Base-by-base conservation (phyloP, 2,113 vertebrate genomes). In the Atractosteus spatula region DNA sequence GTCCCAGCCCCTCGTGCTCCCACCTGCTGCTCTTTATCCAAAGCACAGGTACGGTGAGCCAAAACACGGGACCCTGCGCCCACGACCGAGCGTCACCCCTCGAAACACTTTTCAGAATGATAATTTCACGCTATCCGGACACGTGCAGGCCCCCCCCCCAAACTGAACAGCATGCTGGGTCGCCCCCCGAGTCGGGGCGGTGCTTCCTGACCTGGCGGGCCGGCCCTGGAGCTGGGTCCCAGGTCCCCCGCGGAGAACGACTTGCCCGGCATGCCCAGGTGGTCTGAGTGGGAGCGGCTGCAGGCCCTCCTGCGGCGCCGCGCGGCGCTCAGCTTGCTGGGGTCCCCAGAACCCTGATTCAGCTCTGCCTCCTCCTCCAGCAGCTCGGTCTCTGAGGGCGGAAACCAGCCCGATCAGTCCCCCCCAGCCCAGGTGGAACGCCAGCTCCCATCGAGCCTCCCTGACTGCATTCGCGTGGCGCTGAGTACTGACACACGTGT, bases 291-390 rank as follows among this genome's bases (percentile, higher is more conserved):
- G 3, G 86, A 85, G 45, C 93, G 85, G 79, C 91, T 96, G 80
- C 87, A 95, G 4, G 92, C 88, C 66, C 96, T 85, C 80, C 95
- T 86, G 71, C 96, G 90, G 74, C 95, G 88, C 16, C 96, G 88
- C 8, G 94, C 57, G 13, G 88, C 89, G 8, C 87, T 84, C 13
- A 87, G 71, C 88, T 96, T 97, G 69, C 90, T 93, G 13, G 82
- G 66, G 62, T 98, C 97, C 72, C 91, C 91, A 13, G 88, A 80
- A 42, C 89, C 81, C 69, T 93, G 92, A 78, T 85, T 97, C 66
- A 93, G 73, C 80, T 92, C 79, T 3, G 89, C 91, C 77, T 98
- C 96, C 83, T 99, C 96, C 85, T 93, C 88, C 76, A 95, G 80
- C 71, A 99, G 92, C 69, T 97, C 92, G 1, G 90, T 86, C 85